Evolutionary conservation across 1,140 invertebrate genomes (phyloP).

Genomic region (Diploscapter pachys): DNA sequence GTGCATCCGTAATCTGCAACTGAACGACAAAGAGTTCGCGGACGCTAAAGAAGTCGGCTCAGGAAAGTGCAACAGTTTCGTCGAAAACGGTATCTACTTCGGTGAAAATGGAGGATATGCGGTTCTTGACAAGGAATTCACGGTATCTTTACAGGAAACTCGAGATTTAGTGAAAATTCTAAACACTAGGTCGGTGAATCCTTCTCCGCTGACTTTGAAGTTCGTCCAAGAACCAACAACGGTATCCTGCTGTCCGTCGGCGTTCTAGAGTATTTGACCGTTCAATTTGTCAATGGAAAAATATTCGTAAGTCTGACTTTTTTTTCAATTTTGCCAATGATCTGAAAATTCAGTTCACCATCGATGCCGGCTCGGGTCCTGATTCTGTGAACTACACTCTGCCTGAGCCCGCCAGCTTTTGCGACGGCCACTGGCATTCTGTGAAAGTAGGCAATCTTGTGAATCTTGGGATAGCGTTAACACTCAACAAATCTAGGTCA

Average conservation of each 20-base stretch:
- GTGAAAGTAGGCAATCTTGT: conserved; percentile 65
- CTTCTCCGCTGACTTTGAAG: conserved; percentile 77
- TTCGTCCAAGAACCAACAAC: conserved; percentile 77
- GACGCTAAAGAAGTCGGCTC: conserved; percentile 64
- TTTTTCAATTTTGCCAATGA: not conserved
- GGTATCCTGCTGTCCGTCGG: conserved; percentile 76
- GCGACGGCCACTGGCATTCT: conserved; percentile 89
- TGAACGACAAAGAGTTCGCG: conserved; percentile 69
- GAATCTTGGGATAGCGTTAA: too few relatives aligned
- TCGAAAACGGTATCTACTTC: conserved; percentile 86
- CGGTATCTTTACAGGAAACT: too few relatives aligned
- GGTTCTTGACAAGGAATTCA: conserved; percentile 64
- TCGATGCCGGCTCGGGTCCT: conserved; percentile 78
- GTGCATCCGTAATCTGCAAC: conserved; percentile 75
- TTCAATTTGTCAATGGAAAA: conserved; percentile 80
- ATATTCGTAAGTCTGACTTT: conserved; percentile 58
- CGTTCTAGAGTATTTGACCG: conserved; percentile 74
- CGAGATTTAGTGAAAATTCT: too few relatives aligned
- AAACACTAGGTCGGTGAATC: conserved; percentile 13
- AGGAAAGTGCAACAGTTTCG: conserved; percentile 74
- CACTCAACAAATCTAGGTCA: conserved; percentile 57
- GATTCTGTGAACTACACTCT: conserved; percentile 74
- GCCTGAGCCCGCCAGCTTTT: conserved; percentile 71
- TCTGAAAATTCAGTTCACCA: conserved; percentile 65
- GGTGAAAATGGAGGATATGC: conserved; percentile 71